Conservation (phyloP, 2,113 vertebrate genomes). For the Neotragus pygmaeus region DNA sequence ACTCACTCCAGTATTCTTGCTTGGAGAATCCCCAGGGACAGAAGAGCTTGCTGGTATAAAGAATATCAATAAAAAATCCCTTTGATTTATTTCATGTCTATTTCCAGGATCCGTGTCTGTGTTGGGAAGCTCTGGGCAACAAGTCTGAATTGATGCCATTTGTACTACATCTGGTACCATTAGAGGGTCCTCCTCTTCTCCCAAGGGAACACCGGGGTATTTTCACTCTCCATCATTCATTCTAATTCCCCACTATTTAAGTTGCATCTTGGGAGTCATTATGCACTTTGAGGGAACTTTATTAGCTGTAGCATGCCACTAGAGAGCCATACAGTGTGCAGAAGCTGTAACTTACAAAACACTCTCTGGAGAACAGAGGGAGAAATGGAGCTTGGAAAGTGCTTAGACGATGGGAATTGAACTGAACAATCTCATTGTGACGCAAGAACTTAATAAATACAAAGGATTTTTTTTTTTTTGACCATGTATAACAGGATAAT, state of each 20-base stretch:
- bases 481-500: neutral
- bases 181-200: neutral
- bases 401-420: neutral
- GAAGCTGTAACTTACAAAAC: slow-evolving; percentile 53
- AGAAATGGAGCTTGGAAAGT: neutral
- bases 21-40: neutral
- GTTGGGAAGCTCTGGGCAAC: neutral
- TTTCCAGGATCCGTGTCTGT: neutral
- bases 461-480: neutral
- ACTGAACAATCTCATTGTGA: neutral
- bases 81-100: neutral
- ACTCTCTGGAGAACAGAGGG: neutral
- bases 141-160: neutral
- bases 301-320: slow-evolving; percentile 15
- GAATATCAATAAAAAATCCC: neutral
- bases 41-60: neutral
- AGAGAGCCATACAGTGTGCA: neutral
- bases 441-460: neutral
- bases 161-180: neutral
- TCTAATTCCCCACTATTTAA: slow-evolving; percentile 47
- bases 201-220: neutral
- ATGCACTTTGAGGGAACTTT: neutral
- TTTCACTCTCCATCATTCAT: slow-evolving; percentile 46
- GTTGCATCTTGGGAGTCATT: slow-evolving; percentile 50
- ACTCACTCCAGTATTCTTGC: neutral